These are phyloP conservation scores for Lymantria dispar DNA, from an alignment of 2,888 invertebrate species.

Conservation along the genomic window DNA sequence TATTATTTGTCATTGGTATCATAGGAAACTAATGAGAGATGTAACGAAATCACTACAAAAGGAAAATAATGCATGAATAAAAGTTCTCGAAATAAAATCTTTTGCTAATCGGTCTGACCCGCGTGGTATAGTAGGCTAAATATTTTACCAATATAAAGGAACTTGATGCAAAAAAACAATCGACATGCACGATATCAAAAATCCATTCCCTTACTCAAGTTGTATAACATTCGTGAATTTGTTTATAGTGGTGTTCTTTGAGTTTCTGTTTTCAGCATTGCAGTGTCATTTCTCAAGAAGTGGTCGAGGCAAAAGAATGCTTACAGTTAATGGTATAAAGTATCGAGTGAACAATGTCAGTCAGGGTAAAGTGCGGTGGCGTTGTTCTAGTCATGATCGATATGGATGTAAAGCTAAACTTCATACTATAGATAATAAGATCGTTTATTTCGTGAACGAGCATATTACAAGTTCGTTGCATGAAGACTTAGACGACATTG, in stretches of 20 bases:
- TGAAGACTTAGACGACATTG: background rate
- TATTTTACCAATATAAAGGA: too few relatives aligned
- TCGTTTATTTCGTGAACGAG: conserved; percentile 23
- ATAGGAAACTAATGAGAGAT: too few relatives aligned
- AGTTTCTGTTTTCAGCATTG: conserved; percentile 8
- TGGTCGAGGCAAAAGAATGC: conserved; percentile 24
- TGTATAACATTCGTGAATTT: background rate
- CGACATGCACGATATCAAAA: too few relatives aligned
- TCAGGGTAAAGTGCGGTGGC: conserved; percentile 35
- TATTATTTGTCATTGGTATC: too few relatives aligned
- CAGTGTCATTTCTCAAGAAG: conserved; percentile 24
- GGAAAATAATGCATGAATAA: too few relatives aligned
- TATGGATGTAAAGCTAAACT: conserved; percentile 37
- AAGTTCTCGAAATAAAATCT: too few relatives aligned
- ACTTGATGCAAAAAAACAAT: too few relatives aligned
- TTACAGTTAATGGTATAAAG: conserved; percentile 27
- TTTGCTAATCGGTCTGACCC: too few relatives aligned
- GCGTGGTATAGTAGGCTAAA: too few relatives aligned
- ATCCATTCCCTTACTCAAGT: background rate
- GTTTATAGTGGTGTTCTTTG: background rate
- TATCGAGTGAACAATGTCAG: conserved; percentile 30
- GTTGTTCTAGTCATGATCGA: conserved; percentile 39
- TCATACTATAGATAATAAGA: conserved; percentile 30
- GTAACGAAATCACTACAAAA: too few relatives aligned
- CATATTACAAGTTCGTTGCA: conserved; percentile 9